A percentile compares a stretch with the other conserved stretches of the same genome.
phyloP scores from a whole-genome alignment of 1,140 invertebrate species.

The Cherax destructor region DNA sequence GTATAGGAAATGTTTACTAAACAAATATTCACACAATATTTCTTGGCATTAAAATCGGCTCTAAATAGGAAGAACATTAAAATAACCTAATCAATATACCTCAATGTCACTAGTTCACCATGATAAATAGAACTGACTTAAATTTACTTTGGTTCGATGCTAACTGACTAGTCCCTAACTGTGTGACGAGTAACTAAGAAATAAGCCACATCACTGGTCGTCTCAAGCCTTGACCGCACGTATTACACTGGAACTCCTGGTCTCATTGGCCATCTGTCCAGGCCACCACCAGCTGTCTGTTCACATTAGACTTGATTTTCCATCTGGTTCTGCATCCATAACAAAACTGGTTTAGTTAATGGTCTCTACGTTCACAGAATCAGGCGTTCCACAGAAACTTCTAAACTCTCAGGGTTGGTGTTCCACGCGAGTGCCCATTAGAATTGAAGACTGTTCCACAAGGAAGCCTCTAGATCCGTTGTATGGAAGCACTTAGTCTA shows the following conservation, averaged over 20 bases:
- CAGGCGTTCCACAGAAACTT: not conserved
- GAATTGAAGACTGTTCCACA: not conserved
- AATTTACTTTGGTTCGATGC: constrained; percentile 66
- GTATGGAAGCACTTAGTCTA: too few relatives aligned
- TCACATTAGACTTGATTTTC: not conserved
- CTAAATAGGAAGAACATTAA: constrained; percentile 12
- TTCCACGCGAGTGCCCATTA: not conserved
- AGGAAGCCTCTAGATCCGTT: not conserved
- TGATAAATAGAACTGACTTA: constrained; percentile 61
- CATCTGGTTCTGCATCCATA: too few relatives aligned
- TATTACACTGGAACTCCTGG: not conserved
- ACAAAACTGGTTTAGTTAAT: not conserved
- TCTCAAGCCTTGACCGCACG: not conserved
- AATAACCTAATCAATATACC: constrained; percentile 23
- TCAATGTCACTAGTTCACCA: constrained; percentile 26
- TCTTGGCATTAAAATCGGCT: constrained; percentile 17
- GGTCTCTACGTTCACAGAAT: not conserved
- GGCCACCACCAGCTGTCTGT: not conserved
- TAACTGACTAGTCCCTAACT: constrained; percentile 65
- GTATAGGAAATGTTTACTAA: not conserved
- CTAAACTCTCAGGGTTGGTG: not conserved
- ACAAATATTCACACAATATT: not conserved
- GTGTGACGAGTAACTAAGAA: constrained; percentile 54
- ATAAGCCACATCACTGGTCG: constrained; percentile 15
- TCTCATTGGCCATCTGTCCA: too few relatives aligned